phyloP scores from a whole-genome alignment of 2,888 invertebrate genomes.

The Euzetes globulus region DNA sequence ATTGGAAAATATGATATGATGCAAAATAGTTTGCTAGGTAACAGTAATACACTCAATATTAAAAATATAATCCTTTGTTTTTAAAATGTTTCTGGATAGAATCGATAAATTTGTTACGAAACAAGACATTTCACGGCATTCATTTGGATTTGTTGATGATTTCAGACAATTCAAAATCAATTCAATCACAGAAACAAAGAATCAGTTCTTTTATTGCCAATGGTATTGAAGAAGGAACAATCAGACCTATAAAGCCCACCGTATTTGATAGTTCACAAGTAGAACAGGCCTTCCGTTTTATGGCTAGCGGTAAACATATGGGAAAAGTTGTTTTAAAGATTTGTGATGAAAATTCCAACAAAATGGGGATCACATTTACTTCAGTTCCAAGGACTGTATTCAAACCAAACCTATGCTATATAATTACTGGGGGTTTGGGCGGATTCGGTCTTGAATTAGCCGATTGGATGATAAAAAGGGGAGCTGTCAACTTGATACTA shows the following conservation, averaged over 20 bases:
- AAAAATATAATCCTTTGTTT: neutral
- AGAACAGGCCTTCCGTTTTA: neutral
- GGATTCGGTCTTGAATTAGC: constrained; percentile 92
- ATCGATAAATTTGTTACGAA: neutral
- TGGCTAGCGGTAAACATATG: neutral
- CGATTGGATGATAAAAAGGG: constrained; percentile 46
- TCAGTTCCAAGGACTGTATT: constrained; percentile 66
- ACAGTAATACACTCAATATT: too few relatives aligned
- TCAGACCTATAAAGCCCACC: neutral
- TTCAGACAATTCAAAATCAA: too few relatives aligned
- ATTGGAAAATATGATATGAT: constrained; percentile 54
- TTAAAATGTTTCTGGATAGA: neutral
- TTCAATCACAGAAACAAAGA: too few relatives aligned
- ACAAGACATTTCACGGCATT: constrained; percentile 37
- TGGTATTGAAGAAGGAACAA: neutral
- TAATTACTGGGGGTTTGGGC: constrained; percentile 69
- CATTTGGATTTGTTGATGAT: too few relatives aligned
- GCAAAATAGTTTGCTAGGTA: constrained; percentile 50
- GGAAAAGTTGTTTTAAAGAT: neutral
- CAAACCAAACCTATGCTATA: constrained; percentile 52
- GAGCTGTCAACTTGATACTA: constrained; percentile 73
- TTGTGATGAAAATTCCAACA: neutral
- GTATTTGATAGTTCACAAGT: neutral
- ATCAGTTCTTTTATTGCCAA: neutral
- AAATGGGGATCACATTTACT: neutral